Base-by-base conservation (phyloP, 2,888 invertebrate species). In the Dione juno region DNA sequence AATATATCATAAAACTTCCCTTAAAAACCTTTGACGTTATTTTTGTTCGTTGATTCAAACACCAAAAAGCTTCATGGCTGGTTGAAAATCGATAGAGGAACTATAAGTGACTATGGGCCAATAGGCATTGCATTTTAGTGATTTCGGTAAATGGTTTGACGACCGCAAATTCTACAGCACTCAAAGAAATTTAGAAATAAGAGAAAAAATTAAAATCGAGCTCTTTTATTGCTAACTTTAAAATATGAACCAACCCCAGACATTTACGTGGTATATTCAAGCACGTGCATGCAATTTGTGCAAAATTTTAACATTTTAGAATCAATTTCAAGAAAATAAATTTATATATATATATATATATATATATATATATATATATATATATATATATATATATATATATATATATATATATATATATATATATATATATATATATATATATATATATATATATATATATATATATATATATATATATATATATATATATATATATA, bases 41-140 rank as follows among this genome's bases (percentile, higher is more conserved):
- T 65, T 52, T 57, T 57, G 48, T 66, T 57, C 45, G 65, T 68
- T 45, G 53, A 72, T 66, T 66, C 50, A 70, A 75, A 70, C 45
- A 71, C 73, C 69, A 58, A 70, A 75, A 75, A 68, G 73, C 67
- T 73, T 74, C 67, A 72, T 66, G 74, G 70, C 53, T 70, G 70
- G 61, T 48, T 72, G 67, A 69, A 67, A 65, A 48, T 67, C 72
- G 64, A 71, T 74, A 66, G 71, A 71, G 66, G 67, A 73, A 69
- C 69, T 63, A 69, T 54, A 74, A 72, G 70, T 72, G 72, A 61
- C 67, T 68, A 74, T 70, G 72, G 74, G 67, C 72, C 72, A 74
- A 70, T 72, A 70, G 72, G 67, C 74, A 74, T 71, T 69, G 66
- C 54, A 71, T 74, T 74, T 69, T 66, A 58, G 57, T 48, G 45